Percentiles rank a stretch among this genome's conserved stretches.
These are phyloP conservation scores for Phacellophora camtschatica DNA, from an alignment of 30 jellyfish, hydroid and myxozoan species.

Conservation along the genomic window DNA sequence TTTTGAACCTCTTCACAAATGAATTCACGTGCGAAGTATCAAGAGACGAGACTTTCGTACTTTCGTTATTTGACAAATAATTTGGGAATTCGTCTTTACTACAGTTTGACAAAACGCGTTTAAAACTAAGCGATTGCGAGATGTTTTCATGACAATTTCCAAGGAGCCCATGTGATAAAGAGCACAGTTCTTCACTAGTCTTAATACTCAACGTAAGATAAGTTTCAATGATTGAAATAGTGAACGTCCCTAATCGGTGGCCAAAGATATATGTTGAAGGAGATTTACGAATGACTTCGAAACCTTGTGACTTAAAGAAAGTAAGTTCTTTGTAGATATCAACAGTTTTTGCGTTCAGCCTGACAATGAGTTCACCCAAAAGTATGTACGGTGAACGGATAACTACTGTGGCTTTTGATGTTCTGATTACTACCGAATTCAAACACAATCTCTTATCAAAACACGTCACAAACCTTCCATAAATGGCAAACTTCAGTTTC, in stretches of 20 bases:
- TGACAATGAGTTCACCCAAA: not conserved
- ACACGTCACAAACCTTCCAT: slow-evolving; percentile 53
- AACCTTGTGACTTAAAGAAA: not conserved
- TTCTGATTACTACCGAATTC: slow-evolving; percentile 33
- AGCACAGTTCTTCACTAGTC: not conserved
- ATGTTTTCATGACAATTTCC: slow-evolving; percentile 30
- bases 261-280: slow-evolving; percentile 7
- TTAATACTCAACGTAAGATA: slow-evolving; percentile 17
- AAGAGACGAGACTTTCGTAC: not conserved
- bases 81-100: not conserved
- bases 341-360: slow-evolving; percentile 38
- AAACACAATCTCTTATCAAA: slow-evolving; percentile 9
- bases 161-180: slow-evolving; percentile 12
- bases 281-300: not conserved
- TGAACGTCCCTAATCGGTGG: not conserved
- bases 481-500: not conserved
- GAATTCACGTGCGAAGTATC: not conserved
- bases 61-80: not conserved
- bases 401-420: not conserved
- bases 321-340: slow-evolving; percentile 12
- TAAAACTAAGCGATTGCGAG: not conserved
- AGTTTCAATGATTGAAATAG: not conserved
- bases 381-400: slow-evolving; percentile 32
- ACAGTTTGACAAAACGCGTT: not conserved
- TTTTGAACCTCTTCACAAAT: not conserved